Percentiles rank a stretch among this genome's conserved stretches.
Conservation (phyloP, 1,140 invertebrate genomes). For the Pinna nobilis region DNA sequence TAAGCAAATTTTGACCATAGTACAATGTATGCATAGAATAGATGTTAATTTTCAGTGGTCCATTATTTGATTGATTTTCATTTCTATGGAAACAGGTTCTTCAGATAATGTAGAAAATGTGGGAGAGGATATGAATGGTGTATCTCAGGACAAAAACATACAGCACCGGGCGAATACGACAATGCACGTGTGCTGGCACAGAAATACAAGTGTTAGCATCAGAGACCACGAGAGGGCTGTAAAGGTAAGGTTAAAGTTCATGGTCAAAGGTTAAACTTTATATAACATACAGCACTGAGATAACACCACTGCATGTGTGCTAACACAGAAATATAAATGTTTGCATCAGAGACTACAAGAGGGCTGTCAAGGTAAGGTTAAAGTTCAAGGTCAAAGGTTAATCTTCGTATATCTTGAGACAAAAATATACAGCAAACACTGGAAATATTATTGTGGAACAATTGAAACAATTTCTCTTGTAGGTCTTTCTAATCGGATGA, state of each 20-base stretch:
- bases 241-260: conserved; percentile 78
- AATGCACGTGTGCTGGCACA: conserved; percentile 98
- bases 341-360: conserved; percentile 85
- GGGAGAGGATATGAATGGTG: conserved; percentile 38
- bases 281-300: conserved; percentile 79
- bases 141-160: conserved; percentile 66
- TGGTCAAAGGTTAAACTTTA: too few species aligned
- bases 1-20: too few species aligned
- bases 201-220: conserved; percentile 90
- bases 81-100: conserved; percentile 59
- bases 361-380: conserved; percentile 83
- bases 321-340: conserved; percentile 97
- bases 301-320: conserved; percentile 97
- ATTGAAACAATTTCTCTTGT: too few species aligned
- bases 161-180: conserved; percentile 87
- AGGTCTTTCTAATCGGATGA: too few species aligned
- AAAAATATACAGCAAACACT: too few species aligned
- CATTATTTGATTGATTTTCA: neutral
- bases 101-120: conserved; percentile 55
- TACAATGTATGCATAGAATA: too few species aligned
- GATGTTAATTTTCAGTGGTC: too few species aligned
- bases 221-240: conserved; percentile 88
- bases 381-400: too few species aligned
- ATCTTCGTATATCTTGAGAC: too few species aligned
- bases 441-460: too few species aligned